A percentile compares a stretch with the other conserved stretches of the same genome.
Conservation (phyloP, 2,797 vertebrate species). For the Coccyzus lansbergi region DNA sequence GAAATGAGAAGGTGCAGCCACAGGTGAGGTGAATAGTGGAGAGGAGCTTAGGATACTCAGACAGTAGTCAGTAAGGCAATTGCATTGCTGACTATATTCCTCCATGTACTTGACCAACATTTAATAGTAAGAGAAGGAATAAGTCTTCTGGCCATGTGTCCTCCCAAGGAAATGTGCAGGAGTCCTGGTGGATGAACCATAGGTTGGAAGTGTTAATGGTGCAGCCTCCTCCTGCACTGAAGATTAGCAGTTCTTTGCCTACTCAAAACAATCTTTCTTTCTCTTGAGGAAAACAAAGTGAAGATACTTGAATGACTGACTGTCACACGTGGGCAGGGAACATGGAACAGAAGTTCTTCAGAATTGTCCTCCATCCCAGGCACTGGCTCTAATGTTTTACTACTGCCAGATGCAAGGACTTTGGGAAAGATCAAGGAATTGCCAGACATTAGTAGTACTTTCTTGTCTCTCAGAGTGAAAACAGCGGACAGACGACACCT, state of each 20-base stretch:
- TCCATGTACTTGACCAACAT: neutral
- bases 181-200: neutral
- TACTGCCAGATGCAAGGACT: neutral
- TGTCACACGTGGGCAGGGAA: neutral
- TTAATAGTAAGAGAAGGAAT: neutral
- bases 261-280: neutral
- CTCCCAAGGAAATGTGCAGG: neutral
- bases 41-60: neutral
- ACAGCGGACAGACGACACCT: rapidly evolving
- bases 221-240: neutral
- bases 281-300: neutral
- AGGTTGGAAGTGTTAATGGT: neutral
- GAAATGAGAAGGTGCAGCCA: neutral
- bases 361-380: neutral
- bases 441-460: neutral
- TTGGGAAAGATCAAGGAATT: neutral
- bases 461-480: neutral
- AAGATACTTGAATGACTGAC: neutral
- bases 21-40: neutral
- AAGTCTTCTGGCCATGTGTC: neutral
- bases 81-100: neutral
- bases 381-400: neutral
- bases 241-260: neutral
- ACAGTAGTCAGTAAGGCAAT: neutral
- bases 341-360: neutral